Evolutionary conservation across 2,113 vertebrate species (phyloP), one percentile per base, ranked within the genome.

Genomic region (Apodemus speciosus): DNA sequence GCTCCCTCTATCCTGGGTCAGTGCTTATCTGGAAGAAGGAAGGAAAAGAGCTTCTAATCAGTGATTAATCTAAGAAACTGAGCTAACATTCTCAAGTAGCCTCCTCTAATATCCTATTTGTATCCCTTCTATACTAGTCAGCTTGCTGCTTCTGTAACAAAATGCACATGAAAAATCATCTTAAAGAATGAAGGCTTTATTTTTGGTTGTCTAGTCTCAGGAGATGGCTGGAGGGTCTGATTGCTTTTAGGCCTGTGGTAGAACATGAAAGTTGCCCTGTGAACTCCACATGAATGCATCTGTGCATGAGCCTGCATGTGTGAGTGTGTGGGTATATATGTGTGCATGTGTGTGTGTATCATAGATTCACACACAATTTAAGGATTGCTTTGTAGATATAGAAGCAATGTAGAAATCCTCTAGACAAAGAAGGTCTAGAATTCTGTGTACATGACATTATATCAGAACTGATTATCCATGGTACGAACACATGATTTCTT

Each of bases 151-250:
- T 15, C 53, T 81, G 6, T 58, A 14, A 81, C 77, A 58, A 58
- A 58, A 25, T 15, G 13, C 53, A 20, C 25, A 5, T 58, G 77
- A n/a, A 58, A 58, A 25, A 58, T 15, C 32, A 38, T 58, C 20
- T 25, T 13, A 80, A 80, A 58, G 13, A 51, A 20, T 10, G 9
- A 80, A 80, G 27, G 32, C 30, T 58, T 38, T 38, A 14, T 15
- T 58, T 53, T 10, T 38, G 21, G n/a, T n/a, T 81, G 21, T 58
- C 10, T 8, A 16, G 35, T 58, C 58, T 56, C 35, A 38, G 49
- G n/a, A 23, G 3, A 80, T 25, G 2, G 1, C 14, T 13, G 5
- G n/a, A 35, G 4, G 6, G 13, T 4, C 23, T 60, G n/a, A 15
- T 80, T 38, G 56, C 16, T 81, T 53, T 53, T 21, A 11, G 76